These are phyloP conservation scores for Telenomus remus DNA, from an alignment of 1,140 invertebrate species.

Conservation along the genomic window DNA sequence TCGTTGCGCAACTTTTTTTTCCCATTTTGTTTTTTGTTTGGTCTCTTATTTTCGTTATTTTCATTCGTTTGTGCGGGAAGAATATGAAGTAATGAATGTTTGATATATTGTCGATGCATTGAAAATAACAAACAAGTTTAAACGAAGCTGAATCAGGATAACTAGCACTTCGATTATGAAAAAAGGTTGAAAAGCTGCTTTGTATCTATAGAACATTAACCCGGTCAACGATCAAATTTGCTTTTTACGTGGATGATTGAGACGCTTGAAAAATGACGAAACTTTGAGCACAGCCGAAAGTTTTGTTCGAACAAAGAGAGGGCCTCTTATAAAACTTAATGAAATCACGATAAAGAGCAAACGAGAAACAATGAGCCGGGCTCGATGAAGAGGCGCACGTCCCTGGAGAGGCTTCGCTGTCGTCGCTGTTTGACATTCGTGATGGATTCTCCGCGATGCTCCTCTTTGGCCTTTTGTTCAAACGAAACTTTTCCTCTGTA, in stretches of 20 bases:
- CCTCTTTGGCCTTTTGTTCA: conserved; percentile 30
- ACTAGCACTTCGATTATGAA: too few relatives aligned
- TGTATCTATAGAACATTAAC: conserved; percentile 5
- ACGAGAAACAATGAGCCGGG: conserved; percentile 47
- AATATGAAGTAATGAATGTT: too few relatives aligned
- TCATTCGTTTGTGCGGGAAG: too few relatives aligned
- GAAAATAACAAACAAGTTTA: too few relatives aligned
- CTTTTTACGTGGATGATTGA: conserved; percentile 26
- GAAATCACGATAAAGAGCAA: conserved; percentile 55
- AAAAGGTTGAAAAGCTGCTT: too few relatives aligned
- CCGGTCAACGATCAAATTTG: conserved; percentile 40
- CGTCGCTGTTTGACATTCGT: conserved; percentile 41
- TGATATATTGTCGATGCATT: too few relatives aligned
- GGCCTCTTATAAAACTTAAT: conserved; percentile 53
- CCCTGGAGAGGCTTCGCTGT: conserved; percentile 30
- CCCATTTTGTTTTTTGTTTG: too few relatives aligned
- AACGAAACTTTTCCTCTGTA: conserved; percentile 49
- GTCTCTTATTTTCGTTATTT: too few relatives aligned
- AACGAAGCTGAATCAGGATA: too few relatives aligned
- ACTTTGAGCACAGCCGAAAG: conserved; percentile 38
- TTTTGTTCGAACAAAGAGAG: conserved; percentile 24
- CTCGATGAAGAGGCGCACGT: conserved; percentile 5
- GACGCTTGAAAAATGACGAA: conserved; percentile 41
- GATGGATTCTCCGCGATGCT: conserved; percentile 40
- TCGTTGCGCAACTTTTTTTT: too few relatives aligned